phyloP scores from a whole-genome alignment of 2,113 vertebrate species.

The Catagonus wagneri region DNA sequence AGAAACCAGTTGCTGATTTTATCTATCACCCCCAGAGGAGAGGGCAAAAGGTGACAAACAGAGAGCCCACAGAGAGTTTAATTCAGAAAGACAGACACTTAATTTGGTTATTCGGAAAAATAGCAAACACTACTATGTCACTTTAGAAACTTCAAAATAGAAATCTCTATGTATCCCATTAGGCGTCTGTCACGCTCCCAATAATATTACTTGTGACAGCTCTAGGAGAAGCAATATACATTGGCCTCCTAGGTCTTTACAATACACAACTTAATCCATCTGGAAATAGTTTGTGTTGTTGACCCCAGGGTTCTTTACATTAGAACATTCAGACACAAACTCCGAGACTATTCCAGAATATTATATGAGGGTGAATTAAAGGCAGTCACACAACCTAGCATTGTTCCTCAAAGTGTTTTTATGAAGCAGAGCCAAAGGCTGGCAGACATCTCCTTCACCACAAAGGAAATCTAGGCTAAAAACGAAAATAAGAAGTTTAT shows the following conservation, averaged over 20 bases:
- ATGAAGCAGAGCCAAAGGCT: conserved; percentile 63
- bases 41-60: background rate
- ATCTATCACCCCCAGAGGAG: background rate
- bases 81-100: conserved; percentile 39
- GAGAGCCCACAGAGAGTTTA: background rate
- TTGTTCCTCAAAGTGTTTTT: conserved; percentile 45
- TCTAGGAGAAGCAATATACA: background rate
- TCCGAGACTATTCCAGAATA: conserved; percentile 30
- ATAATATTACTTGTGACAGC: background rate
- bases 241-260: conserved; percentile 17
- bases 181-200: background rate
- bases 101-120: conserved; percentile 28
- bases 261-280: conserved; percentile 53
- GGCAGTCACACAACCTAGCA: background rate
- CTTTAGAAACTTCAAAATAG: conserved; percentile 43
- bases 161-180: background rate
- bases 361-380: conserved; percentile 47
- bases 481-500: conserved; percentile 82
- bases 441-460: conserved; percentile 71
- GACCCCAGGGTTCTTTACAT: conserved; percentile 57
- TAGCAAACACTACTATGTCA: conserved; percentile 17
- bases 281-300: conserved; percentile 59
- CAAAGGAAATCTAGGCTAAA: conserved; percentile 76
- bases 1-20: conserved; percentile 23
- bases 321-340: conserved; percentile 50